A percentile compares a stretch with the other conserved stretches of the same genome.
phyloP scores from a whole-genome alignment of 2,888 invertebrate genomes.

The Pandemis corylana region DNA sequence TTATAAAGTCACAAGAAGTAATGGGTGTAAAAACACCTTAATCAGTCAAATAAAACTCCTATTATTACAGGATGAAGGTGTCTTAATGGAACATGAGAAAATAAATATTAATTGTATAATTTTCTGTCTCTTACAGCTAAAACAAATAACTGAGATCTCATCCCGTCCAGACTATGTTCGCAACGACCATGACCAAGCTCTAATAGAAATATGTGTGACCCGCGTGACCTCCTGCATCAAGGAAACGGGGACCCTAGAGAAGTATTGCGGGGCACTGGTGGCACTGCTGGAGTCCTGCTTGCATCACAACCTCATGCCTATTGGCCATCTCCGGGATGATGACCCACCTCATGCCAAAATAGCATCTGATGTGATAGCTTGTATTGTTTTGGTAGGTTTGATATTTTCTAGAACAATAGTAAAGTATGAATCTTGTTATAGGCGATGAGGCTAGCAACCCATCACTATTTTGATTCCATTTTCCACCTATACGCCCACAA shows the following conservation, averaged over 20 bases:
- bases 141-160: slow-evolving; percentile 92
- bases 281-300: slow-evolving; percentile 94
- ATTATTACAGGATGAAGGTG: neutral
- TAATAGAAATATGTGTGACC: slow-evolving; percentile 97
- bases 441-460: too few relatives aligned
- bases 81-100: neutral
- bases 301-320: slow-evolving; percentile 93
- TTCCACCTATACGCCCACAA: too few relatives aligned
- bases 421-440: too few relatives aligned
- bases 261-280: slow-evolving; percentile 93
- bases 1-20: too few relatives aligned
- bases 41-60: neutral
- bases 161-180: slow-evolving; percentile 92
- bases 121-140: slow-evolving; percentile 78
- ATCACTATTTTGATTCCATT: too few relatives aligned
- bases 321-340: slow-evolving; percentile 87
- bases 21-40: too few relatives aligned
- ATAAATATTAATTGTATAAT: neutral
- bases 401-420: neutral
- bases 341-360: slow-evolving; percentile 99
- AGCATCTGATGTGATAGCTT: slow-evolving; percentile 97
- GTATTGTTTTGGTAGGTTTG: slow-evolving; percentile 93
- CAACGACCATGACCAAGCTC: slow-evolving; percentile 96
- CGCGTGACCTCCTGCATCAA: slow-evolving; percentile 95
- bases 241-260: slow-evolving; percentile 94